Base-by-base conservation (phyloP, 2,113 vertebrate species). In the Martes martes region DNA sequence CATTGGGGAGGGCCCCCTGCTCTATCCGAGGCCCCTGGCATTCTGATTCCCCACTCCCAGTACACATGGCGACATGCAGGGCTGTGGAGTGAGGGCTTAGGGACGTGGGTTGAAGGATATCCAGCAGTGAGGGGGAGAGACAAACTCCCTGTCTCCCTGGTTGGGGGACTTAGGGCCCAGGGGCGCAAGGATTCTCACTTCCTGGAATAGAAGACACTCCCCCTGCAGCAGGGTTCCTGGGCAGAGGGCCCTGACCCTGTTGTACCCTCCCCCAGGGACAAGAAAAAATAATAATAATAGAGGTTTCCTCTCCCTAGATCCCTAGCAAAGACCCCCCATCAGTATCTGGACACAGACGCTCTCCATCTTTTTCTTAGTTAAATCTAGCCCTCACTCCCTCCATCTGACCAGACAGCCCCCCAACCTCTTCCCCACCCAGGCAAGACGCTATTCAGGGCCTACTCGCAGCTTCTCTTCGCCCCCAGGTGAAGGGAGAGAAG, bases 31-130 rank as follows among this genome's bases (percentile, higher is more conserved):
- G 28, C 76, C 42, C 59, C 57, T 28, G 45, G 63, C 36, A 61
- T 65, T 55, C 71, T 76, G 69, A 81, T 24, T 67, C 31, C 2
- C 16, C 1, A 9, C 2, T 80, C 39, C 33, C 67, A n/a, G 61
- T 8, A 59, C 4, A 15, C 21, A 3, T 0, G 5, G 45, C 16
- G 65, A 26, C 10, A 0, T 31, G 15, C 3, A 11, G n/a, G 11
- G 33, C 23, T 19, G 16, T 19, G 10, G n/a, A 4, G 24, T 24
- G 45, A 91, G 69, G 16, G 55, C 45, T 78, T 47, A 42, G 6
- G 13, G 33, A 65, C 23, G 24, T 39, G 13, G 69, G 26, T 74
- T 1, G 2, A 26, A 19, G 21, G 23, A 6, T 45, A 2, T 61
- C 76, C 47, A 61, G n/a, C 45, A 13, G 16, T 3, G 63, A 1